These are phyloP conservation scores for Sturnira hondurensis DNA, from an alignment of 2,113 vertebrate species.

Conservation along the genomic window DNA sequence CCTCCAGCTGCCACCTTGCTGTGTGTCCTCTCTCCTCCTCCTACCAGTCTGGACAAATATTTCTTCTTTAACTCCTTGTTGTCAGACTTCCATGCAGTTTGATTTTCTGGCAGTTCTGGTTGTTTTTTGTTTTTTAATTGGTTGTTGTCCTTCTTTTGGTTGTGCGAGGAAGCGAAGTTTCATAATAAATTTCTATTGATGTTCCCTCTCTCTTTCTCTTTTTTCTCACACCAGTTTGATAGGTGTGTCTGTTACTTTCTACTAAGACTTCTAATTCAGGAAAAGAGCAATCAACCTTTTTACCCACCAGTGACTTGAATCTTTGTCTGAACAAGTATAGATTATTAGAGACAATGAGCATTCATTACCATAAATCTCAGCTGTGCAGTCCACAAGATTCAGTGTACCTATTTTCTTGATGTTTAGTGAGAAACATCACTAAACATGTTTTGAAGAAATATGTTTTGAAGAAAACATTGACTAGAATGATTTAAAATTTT, in stretches of 20 bases:
- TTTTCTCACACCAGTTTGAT: background rate
- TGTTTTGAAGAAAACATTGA: background rate
- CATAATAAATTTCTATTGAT: background rate
- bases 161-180: no score
- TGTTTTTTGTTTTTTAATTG: no score
- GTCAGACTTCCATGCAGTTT: no score
- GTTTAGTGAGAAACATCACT: no score
- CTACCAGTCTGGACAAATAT: no score
- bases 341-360: background rate
- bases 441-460: background rate
- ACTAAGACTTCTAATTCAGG: background rate
- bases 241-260: background rate
- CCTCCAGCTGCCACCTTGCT: no score
- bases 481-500: slow-evolving; percentile 28
- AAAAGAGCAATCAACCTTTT: background rate
- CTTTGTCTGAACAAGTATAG: background rate
- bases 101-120: no score
- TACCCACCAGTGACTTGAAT: background rate
- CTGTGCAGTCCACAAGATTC: background rate
- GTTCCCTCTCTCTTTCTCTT: background rate
- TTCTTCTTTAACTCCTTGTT: no score
- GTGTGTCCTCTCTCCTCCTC: no score
- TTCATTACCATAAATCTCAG: background rate
- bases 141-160: no score
- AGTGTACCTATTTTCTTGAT: background rate